Evolutionary conservation across 1,140 invertebrate genomes (phyloP), one percentile per base, ranked within the genome.

Genomic region (Cephus cinctus): DNA sequence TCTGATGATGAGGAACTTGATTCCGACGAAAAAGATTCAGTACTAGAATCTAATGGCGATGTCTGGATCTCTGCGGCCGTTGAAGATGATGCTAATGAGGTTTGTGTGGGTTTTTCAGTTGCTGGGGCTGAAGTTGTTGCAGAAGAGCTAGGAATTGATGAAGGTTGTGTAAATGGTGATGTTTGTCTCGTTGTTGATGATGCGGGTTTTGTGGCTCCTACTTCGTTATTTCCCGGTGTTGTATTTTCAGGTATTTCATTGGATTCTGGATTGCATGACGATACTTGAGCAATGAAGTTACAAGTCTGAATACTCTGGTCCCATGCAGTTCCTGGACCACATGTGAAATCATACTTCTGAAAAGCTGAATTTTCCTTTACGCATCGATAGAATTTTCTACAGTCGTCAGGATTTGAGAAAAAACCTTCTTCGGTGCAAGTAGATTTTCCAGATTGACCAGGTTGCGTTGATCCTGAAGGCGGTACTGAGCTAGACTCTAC

Each of bases 361-460:
- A 76, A 85, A 30, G 74, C 75, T 4, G 78, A 80, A 44, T 77
- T 67, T 0, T 18, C 45, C 18, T 79, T 80, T 2, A 85, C 82
- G 61, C 85, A 88, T 42, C 85, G 76, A 59, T 85, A 86, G 59
- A 88, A 88, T 58, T 81, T 83, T 40, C 77, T 74, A 54, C 86
- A 88, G 53, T 87, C 76, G 14, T 76, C 73, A 23, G 72, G 59
- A 57, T 86, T 77, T 5, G 77, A 75, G 50, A 81, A 69, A 60
- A 85, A 87, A 25, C 79, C 80, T 61, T 80, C 80, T 5, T 42
- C 18, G 12, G 21, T 38, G 27, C 62, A 65, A 9, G 3, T 11
- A 12, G 36, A 36, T 12, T 21, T 22, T 34, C 77, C 43, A 12
- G 36, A 21, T 20, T 20, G 27, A 11, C 2, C 6, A 1, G 14